Conservation (phyloP, 1,140 invertebrate genomes). For the Aleiodes sp. region DNA sequence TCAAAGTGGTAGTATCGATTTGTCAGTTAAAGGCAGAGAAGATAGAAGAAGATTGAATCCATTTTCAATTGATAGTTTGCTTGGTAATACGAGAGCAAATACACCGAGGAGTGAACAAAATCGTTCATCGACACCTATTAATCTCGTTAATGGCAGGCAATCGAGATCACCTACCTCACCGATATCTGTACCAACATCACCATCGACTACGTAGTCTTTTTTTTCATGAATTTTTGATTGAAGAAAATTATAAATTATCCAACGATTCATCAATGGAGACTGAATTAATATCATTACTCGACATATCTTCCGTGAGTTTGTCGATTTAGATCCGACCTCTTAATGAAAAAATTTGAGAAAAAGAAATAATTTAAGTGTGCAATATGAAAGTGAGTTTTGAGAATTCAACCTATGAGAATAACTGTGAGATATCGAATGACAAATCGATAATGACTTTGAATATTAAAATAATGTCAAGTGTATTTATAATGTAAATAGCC, state of each 20-base stretch:
- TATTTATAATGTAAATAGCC: slow-evolving; percentile 66
- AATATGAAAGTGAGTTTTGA: slow-evolving; percentile 24
- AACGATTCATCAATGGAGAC: slow-evolving; percentile 25
- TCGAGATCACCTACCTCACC: slow-evolving; percentile 54
- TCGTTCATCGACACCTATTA: slow-evolving; percentile 42
- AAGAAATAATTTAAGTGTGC: slow-evolving; percentile 20
- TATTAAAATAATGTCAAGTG: slow-evolving; percentile 39
- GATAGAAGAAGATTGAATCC: slow-evolving; percentile 75
- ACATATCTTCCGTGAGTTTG: slow-evolving; percentile 14
- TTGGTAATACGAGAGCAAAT: slow-evolving; percentile 70
- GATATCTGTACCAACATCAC: slow-evolving; percentile 56
- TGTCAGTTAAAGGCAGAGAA: slow-evolving; percentile 65
- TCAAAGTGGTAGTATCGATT: slow-evolving; percentile 62
- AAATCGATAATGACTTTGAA: slow-evolving; percentile 27
- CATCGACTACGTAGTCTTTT: slow-evolving; percentile 60
- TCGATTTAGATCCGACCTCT: slow-evolving; percentile 13
- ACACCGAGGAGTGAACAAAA: slow-evolving; percentile 40
- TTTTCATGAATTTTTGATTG: not conserved
- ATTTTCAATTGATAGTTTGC: slow-evolving; percentile 85
- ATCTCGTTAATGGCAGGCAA: slow-evolving; percentile 52
- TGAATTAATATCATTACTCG: slow-evolving; percentile 18
- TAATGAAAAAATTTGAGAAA: not conserved
- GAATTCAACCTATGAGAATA: not conserved
- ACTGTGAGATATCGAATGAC: slow-evolving; percentile 23
- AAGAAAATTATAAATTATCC: not conserved